Evolutionary conservation across 2,888 invertebrate species (phyloP).

Genomic region (Thyatira batis): DNA sequence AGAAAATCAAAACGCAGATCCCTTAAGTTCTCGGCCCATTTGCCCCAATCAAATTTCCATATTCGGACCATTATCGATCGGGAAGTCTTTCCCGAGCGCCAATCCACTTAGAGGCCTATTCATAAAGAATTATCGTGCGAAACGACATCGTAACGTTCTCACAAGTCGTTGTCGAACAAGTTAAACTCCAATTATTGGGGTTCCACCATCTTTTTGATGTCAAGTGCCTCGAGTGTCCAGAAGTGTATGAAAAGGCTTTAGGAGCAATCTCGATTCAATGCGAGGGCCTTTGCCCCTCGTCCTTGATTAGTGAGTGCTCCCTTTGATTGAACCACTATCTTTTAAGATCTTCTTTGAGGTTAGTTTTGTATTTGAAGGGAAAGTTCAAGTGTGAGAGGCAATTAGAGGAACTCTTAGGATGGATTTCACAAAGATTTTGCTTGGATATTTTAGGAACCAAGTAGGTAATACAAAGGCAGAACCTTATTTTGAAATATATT

Average conservation of each 20-base stretch:
- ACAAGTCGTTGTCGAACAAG: slow-evolving; percentile 11
- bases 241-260: slow-evolving; percentile 18
- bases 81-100: background rate
- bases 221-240: slow-evolving; percentile 11
- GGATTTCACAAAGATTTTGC: too few species aligned
- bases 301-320: slow-evolving; percentile 3
- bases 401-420: too few species aligned
- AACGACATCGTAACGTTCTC: slow-evolving; percentile 19
- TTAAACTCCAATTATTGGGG: slow-evolving; percentile 30
- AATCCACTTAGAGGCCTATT: slow-evolving; percentile 11
- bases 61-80: slow-evolving; percentile 3
- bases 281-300: background rate
- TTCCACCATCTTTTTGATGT: slow-evolving; percentile 23
- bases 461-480: too few species aligned
- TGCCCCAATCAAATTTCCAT: slow-evolving; percentile 5
- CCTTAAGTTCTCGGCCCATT: background rate
- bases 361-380: background rate
- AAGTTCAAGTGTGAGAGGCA: background rate
- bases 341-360: background rate
- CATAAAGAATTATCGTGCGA: slow-evolving; percentile 13
- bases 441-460: too few species aligned
- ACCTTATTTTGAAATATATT: background rate
- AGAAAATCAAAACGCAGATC: background rate
- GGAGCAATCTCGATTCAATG: slow-evolving; percentile 9
- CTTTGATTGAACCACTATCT: slow-evolving; percentile 4